Percentiles rank a stretch among this genome's conserved stretches.
These are phyloP conservation scores for Amazona guildingii DNA, from an alignment of 2,113 vertebrate species.

Conservation along the genomic window DNA sequence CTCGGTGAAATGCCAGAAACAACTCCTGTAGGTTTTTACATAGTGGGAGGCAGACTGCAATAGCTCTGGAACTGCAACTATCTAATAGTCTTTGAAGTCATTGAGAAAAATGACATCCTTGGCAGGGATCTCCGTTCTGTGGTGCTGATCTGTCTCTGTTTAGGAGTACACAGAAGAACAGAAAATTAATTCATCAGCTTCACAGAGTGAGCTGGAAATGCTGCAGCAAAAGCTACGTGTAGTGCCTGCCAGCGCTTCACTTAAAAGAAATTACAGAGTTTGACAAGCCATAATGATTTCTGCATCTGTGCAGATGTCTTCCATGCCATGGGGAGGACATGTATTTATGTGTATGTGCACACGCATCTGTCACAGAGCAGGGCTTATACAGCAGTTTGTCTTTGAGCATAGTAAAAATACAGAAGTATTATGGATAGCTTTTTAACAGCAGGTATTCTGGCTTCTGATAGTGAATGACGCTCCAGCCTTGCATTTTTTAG, in stretches of 20 bases:
- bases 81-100: not conserved
- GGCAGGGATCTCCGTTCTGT: slow-evolving; percentile 1
- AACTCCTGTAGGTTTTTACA: not conserved
- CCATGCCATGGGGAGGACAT: not conserved
- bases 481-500: not conserved
- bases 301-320: slow-evolving; percentile 18
- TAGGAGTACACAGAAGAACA: not conserved
- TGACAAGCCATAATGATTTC: slow-evolving; percentile 22
- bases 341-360: not conserved
- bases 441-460: not conserved
- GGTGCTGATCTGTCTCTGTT: not conserved
- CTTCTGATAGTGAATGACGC: not conserved
- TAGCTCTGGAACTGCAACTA: not conserved
- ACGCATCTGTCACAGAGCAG: not conserved
- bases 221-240: not conserved
- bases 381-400: not conserved
- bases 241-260: slow-evolving; percentile 10
- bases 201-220: not conserved
- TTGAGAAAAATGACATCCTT: slow-evolving; percentile 23
- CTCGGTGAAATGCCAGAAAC: not conserved
- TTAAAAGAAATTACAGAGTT: not conserved
- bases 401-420: not conserved
- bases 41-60: not conserved
- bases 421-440: not conserved
- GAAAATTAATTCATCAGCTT: slow-evolving; percentile 30